Evolutionary conservation across 2,888 invertebrate species (phyloP), one percentile per base, ranked within the genome.

Genomic region (Tenthredo livida): DNA sequence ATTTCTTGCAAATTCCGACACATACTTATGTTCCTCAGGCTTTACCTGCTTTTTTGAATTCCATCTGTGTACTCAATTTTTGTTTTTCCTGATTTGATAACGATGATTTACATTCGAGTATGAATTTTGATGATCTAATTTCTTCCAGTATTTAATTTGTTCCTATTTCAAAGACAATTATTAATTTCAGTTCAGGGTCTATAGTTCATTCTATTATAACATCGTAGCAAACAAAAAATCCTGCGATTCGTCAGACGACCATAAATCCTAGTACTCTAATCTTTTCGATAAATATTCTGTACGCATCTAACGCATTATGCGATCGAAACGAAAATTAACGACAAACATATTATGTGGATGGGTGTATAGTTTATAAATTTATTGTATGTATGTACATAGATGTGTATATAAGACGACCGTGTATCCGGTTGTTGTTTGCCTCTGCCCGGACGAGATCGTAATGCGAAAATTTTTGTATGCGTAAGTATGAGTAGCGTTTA

Each of bases 381-480:
- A 50, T 15, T 50, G 9, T 58, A 58, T 21, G 10, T 10, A 58
- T 58, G 21, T 21, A 58, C 10, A 9, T 58, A 58, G 7, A 58
- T 21, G 25, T 37, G 0, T 70, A 70, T 70, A 17, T 58, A 70
- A 7, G 4, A 33, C 17, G 37, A 1, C 6, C 1, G 15, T 37
- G 29, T 70, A 17, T 70, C 37, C 70, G 33, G 70, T 70, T 70
- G 70, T 70, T 70, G 70, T 70, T 70, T 70, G 33, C 15, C n/a
- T 37, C 33, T 17, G 37, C 9, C 70, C 70, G 37, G 70, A 40
- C 70, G 33, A 70, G 17, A 70, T 70, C 25, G 37, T 70, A 15
- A 70, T 70, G 33, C n/a, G 37, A 70, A 33, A 33, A 37, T 70
- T 70, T 70, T 7, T 33, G 12, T 70, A 33, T 33, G 15, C 58